Base-by-base conservation (phyloP, 2,888 invertebrate genomes). In the Drosophila gaucha region DNA sequence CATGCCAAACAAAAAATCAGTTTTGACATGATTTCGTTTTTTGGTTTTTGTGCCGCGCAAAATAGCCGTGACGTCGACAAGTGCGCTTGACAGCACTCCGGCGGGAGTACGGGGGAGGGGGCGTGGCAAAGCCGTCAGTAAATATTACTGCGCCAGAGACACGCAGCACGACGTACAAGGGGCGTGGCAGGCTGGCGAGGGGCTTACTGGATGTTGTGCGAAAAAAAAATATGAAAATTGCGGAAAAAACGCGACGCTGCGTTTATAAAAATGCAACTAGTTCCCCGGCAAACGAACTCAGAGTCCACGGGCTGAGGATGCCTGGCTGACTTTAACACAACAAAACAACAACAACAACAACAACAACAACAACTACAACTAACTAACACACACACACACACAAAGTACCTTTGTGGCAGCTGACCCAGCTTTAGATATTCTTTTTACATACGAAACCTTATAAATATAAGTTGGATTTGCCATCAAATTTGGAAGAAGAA, bases 51-150 rank as follows among this genome's bases (percentile, higher is more conserved):
- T 74, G 71, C 65, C 57, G 56, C 57, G 64, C 69, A 86, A 83
- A 83, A 83, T 83, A 83, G 84, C 86, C 82, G 78, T 80, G 82
- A 80, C 86, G 86, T 78, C 84, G 84, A 80, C 80, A 83, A 83
- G 85, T 83, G 82, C 86, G 74, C 85, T 83, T 86, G 82, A 83
- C 82, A 83, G 82, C 78, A 68, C 82, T 78, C 70, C 72, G 36
- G 28, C 47, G 65, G 57, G 59, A 41, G 67, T 49, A 50, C 6
- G 38, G 35, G 20, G 24, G 38, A 31, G 20, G 24, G 38, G 46
- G 60, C 38, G 60, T 54, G 60, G 66, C 60, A 65, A 26, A 16
- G 47, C 58, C 68, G 60, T 74, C 72, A 82, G 86, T 84, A 86
- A 84, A 82, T 80, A 82, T 82, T 64, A 84, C 78, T 64, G 59